These are phyloP conservation scores for Ceyx cyanopectus DNA, from an alignment of 2,113 vertebrate species.

Conservation along the genomic window DNA sequence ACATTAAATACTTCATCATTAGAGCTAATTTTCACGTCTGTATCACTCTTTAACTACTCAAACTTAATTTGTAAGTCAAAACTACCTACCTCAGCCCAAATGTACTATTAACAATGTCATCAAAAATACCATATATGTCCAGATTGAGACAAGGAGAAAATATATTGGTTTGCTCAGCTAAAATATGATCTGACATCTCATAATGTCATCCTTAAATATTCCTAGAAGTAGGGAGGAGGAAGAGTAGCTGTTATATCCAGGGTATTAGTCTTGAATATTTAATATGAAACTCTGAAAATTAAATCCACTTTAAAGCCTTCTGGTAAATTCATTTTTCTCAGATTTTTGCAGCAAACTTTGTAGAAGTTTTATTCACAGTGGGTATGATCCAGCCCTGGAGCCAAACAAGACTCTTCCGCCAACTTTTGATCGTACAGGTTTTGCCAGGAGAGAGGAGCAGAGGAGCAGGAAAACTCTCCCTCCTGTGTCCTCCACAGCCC, in stretches of 20 bases:
- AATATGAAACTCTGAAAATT: neutral
- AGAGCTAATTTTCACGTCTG: neutral
- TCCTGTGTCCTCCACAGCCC: neutral
- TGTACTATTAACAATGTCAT: neutral
- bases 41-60: neutral
- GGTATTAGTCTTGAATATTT: neutral
- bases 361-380: neutral
- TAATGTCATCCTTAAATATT: neutral
- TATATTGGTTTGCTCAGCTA: neutral
- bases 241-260: neutral
- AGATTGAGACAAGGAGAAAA: neutral
- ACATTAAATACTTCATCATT: neutral
- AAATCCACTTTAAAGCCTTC: neutral
- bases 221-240: neutral
- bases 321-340: neutral
- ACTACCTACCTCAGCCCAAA: neutral
- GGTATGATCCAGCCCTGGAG: conserved; percentile 13
- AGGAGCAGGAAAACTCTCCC: neutral
- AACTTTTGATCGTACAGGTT: conserved; percentile 16
- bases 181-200: neutral
- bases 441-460: neutral
- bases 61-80: neutral
- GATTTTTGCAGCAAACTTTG: neutral
- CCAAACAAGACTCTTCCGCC: neutral
- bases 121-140: neutral